Evolutionary conservation across 2,888 invertebrate species (phyloP), one percentile per base, ranked within the genome.

Genomic region (Alsophila aescularia): DNA sequence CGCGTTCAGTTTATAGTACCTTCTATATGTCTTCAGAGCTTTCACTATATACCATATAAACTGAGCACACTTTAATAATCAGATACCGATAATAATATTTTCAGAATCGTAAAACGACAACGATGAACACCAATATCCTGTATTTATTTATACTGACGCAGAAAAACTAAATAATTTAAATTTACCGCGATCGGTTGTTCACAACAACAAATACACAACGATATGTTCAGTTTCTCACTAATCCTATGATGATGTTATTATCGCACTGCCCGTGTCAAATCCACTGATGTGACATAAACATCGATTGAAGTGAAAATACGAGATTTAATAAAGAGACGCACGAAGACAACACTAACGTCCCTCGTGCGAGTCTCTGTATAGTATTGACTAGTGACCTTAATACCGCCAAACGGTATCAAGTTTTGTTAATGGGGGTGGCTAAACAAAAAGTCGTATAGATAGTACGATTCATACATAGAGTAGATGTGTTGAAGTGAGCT

Each of bases 361-460:
- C 50, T 47, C 49, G 58, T 51, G 53, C 65, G 54, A 18, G 39
- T 64, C 59, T 66, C 61, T 63, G 62, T 63, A 63, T 68, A 73
- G 64, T 76, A 63, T 74, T 69, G 72, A 76, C 75, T 75, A 71
- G 77, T 77, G 76, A 79, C 77, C 78, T 81, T 79, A 78, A 63
- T 78, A 66, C 75, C 78, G 77, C 77, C 75, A 77, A 79, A 75
- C 76, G 70, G 70, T 79, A 74, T 74, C 70, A 80, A 79, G 75
- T 79, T 84, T 84, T 78, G 79, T 82, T 85, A 85, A 84, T 86
- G 82, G 76, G 75, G 77, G 72, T 78, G 79, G 77, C 82, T 81
- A 85, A 85, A 88, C 84, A 87, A 83, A 81, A 83, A 72, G 70
- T 75, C 77, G 81, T 87, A 85, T 87, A 87, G 79, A 82, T 87